phyloP scores from a whole-genome alignment of 2,113 vertebrate genomes.

The Phrynosoma platyrhinos region DNA sequence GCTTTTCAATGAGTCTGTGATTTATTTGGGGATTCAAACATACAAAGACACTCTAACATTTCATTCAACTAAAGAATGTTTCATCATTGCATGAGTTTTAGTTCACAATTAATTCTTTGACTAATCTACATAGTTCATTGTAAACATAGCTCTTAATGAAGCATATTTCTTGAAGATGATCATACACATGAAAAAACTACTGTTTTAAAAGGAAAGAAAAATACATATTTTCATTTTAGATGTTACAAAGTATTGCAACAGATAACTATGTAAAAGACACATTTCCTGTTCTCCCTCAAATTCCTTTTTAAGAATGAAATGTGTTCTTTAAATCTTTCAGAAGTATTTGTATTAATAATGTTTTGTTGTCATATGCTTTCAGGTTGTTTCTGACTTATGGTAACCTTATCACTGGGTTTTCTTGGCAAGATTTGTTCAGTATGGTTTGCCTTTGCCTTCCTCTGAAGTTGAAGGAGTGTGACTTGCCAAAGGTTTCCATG shows the following conservation, averaged over 20 bases:
- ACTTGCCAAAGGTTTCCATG: too few species aligned
- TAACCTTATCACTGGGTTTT: too few species aligned
- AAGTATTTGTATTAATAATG: background rate
- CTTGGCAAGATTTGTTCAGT: too few species aligned
- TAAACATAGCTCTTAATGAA: too few species aligned
- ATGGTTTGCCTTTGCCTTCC: too few species aligned
- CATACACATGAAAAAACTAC: background rate
- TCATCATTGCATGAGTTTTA: background rate
- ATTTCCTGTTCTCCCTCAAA: background rate
- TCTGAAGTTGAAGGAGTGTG: too few species aligned
- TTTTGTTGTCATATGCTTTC: background rate
- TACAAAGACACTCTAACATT: too few species aligned
- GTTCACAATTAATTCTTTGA: background rate
- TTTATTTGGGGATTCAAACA: too few species aligned
- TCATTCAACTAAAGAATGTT: background rate
- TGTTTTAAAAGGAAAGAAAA: background rate
- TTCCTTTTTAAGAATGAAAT: background rate
- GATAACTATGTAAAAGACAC: background rate
- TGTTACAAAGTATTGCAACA: background rate
- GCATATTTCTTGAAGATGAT: background rate
- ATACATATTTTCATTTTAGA: background rate
- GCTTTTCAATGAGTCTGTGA: too few species aligned
- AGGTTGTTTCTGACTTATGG: too few species aligned
- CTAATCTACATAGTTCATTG: background rate
- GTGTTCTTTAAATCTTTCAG: background rate